Base-by-base conservation (phyloP, 2,888 invertebrate genomes). In the Crocallis elinguaria region DNA sequence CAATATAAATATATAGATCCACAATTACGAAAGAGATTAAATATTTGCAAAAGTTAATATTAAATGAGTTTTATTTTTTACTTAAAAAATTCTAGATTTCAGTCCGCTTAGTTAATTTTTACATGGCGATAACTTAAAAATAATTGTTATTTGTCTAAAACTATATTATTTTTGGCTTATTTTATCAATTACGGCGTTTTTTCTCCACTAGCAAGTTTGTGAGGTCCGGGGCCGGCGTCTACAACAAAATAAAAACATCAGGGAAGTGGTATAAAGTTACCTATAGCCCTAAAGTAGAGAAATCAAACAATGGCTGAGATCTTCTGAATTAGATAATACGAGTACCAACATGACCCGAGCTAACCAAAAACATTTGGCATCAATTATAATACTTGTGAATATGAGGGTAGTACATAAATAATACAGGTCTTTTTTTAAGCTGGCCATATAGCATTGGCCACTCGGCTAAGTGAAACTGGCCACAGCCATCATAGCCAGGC, bases 141-240 rank as follows among this genome's bases (percentile, higher is more conserved):
- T 61, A 69, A 69, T 53, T 66, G 62, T 65, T 69, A 70, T 63
- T 73, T 66, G 58, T 58, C 62, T 77, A 77, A 39, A 57, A 59
- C 69, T 77, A 76, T 58, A 71, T 78, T 78, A 63, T 60, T 54
- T 75, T 78, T 83, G 77, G 77, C 75, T 73, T 73, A 62, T 45
- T 46, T 36, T 42, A 25, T 61, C 66, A 51, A 66, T 72, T 69
- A 73, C 54, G 60, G 50, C 51, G 62, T 51, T 50, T 57, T 65
- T 54, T 79, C 75, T 35, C 71, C 73, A 44, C 69, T 76, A 46
- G 69, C 52, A 52, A 94, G 93, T 35, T 85, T 88, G 71, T 94
- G 94, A 7, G 94, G 93, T 0, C 94, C 94, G 0, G 94, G 93
- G 11, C 94, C 93, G 17, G 82, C 81, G 57, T 92, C 92, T 89